These are phyloP conservation scores for Meteorus cinctellus DNA, from an alignment of 2,888 invertebrate species.

Conservation along the genomic window DNA sequence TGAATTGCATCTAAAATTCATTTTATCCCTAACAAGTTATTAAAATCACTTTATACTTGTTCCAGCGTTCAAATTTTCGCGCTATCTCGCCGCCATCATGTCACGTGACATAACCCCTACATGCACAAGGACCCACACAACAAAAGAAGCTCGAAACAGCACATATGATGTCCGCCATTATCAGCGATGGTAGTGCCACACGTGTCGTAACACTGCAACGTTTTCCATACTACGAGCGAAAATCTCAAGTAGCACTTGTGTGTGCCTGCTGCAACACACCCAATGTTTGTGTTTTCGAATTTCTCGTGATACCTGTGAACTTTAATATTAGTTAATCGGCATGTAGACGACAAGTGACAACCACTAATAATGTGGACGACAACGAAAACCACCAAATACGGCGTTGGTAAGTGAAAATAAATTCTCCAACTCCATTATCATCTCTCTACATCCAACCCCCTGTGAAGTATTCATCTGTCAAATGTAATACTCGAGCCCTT, in stretches of 20 bases:
- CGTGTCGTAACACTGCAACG: conserved; percentile 35
- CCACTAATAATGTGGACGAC: conserved; percentile 81
- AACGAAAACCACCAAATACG: conserved; percentile 83
- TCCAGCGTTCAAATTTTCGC: neutral
- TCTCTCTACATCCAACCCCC: neutral
- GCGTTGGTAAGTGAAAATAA: conserved; percentile 79
- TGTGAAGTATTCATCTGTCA: conserved; percentile 24
- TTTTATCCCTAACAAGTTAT: too few species aligned
- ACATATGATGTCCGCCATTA: neutral
- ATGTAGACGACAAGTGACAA: conserved; percentile 57
- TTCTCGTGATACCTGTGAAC: conserved; percentile 59
- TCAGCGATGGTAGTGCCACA: neutral
- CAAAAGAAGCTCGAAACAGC: conserved; percentile 34
- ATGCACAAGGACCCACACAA: too few species aligned
- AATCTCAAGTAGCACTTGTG: conserved; percentile 57
- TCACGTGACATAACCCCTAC: neutral
- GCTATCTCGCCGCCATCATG: neutral
- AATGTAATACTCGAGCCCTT: conserved; percentile 1
- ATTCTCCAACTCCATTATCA: conserved; percentile 6
- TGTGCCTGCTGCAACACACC: conserved; percentile 67
- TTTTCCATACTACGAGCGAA: conserved; percentile 21
- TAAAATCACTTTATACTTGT: too few species aligned
- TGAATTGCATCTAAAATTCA: too few species aligned
- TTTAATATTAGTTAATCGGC: conserved; percentile 50
- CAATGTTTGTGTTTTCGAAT: conserved; percentile 70